Percentiles rank a stretch among this genome's conserved stretches.
Evolutionary conservation across 2,888 invertebrate species (phyloP).

Genomic region (Epistrophe eligans): DNA sequence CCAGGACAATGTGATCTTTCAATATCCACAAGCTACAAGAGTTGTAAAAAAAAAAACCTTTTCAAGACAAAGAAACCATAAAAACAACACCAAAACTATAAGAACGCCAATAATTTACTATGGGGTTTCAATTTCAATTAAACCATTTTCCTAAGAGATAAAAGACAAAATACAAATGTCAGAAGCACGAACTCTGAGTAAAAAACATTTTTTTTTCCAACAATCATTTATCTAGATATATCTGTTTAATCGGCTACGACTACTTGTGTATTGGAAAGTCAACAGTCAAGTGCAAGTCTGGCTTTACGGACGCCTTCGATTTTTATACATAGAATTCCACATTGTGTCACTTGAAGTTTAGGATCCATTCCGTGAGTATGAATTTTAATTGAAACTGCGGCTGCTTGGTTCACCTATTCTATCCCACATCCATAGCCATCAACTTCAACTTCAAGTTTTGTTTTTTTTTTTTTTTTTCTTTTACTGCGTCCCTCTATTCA

Average conservation of each 20-base stretch:
- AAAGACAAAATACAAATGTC: constrained; percentile 34
- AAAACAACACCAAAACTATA: constrained; percentile 19
- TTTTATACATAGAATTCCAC: constrained; percentile 6
- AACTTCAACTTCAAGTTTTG: background rate
- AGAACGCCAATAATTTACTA: constrained; percentile 69
- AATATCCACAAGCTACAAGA: constrained; percentile 5
- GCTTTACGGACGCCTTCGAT: background rate
- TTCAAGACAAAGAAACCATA: background rate
- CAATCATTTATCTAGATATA: background rate
- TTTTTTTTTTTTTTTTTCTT: constrained; percentile 23
- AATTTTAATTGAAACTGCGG: constrained; percentile 48
- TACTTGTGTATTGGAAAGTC: constrained; percentile 12
- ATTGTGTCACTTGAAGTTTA: constrained; percentile 46
- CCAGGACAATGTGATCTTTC: constrained; percentile 5
- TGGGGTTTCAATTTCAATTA: constrained; percentile 71
- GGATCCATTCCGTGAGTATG: constrained; percentile 50
- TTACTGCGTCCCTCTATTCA: background rate
- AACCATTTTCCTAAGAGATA: constrained; percentile 68
- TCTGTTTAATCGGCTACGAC: constrained; percentile 8
- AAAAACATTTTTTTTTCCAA: constrained; percentile 19
- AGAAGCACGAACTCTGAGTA: constrained; percentile 37
- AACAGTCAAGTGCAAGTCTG: constrained; percentile 32
- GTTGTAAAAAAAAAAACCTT: background rate
- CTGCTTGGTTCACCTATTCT: constrained; percentile 27
- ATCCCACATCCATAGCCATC: background rate